These are phyloP conservation scores for Amphiprion percula DNA, from an alignment of 2,113 vertebrate genomes.

Conservation along the genomic window DNA sequence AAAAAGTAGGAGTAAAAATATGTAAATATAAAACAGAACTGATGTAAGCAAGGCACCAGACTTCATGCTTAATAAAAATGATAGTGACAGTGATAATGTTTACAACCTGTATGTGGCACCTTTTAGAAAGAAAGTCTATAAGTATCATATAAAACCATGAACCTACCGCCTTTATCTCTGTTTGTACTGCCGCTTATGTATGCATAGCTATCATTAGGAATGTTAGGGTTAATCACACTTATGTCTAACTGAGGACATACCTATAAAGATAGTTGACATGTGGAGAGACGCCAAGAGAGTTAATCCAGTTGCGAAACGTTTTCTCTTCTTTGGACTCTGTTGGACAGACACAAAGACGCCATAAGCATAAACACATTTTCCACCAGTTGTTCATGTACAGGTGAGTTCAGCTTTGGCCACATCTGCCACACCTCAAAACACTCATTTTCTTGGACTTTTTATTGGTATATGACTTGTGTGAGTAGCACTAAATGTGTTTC, in stretches of 20 bases:
- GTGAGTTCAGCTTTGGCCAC: neutral
- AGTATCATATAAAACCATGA: too few relatives aligned
- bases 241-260: conserved; percentile 77
- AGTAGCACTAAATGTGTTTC: neutral
- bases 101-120: too few relatives aligned
- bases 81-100: too few relatives aligned
- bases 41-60: too few relatives aligned
- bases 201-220: neutral
- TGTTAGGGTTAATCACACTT: neutral
- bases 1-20: too few relatives aligned
- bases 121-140: too few relatives aligned
- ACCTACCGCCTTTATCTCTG: neutral
- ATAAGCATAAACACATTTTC: neutral
- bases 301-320: conserved; percentile 99
- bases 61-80: too few relatives aligned
- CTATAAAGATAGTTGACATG: conserved; percentile 95
- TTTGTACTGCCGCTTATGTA: neutral
- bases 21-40: too few relatives aligned
- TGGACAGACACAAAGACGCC: conserved; percentile 65
- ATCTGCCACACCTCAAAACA: neutral
- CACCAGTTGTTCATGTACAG: neutral
- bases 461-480: neutral
- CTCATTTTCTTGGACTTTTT: neutral
- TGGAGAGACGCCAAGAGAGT: conserved; percentile 94
- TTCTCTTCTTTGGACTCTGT: conserved; percentile 94